These are phyloP conservation scores for Neocrepidodera transversa DNA, from an alignment of 2,888 invertebrate genomes.

Conservation along the genomic window DNA sequence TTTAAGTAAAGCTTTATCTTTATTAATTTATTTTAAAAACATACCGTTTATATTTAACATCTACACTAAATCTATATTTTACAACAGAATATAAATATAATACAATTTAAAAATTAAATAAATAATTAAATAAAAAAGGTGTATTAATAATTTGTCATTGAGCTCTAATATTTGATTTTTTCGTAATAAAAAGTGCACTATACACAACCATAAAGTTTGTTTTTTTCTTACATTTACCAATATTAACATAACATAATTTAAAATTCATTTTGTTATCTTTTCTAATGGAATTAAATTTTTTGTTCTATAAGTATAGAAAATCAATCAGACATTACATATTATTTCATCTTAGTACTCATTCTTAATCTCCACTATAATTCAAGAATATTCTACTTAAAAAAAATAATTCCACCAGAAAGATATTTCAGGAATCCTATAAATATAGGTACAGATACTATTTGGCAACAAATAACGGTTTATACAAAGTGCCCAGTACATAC, in stretches of 20 bases:
- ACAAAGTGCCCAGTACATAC: too few relatives aligned
- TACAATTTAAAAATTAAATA: conserved; percentile 37
- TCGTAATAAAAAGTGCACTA: conserved; percentile 44
- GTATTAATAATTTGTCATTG: conserved; percentile 39
- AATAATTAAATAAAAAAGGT: conserved; percentile 30
- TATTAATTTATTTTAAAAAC: conserved; percentile 43
- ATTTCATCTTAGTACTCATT: too few relatives aligned
- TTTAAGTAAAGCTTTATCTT: conserved; percentile 56
- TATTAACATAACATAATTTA: conserved; percentile 15
- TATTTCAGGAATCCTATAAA: conserved; percentile 13
- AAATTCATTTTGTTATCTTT: not conserved
- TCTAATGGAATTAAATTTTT: conserved; percentile 8
- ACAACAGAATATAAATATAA: conserved; percentile 27
- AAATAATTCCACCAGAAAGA: conserved; percentile 9
- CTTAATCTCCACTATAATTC: too few relatives aligned
- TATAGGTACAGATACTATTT: conserved; percentile 27
- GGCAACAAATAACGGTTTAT: conserved; percentile 31
- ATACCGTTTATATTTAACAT: conserved; percentile 40
- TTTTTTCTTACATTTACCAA: conserved; percentile 29
- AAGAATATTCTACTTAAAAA: too few relatives aligned
- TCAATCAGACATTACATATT: too few relatives aligned
- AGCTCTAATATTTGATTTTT: conserved; percentile 33
- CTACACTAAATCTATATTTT: conserved; percentile 28
- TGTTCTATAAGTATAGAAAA: too few relatives aligned
- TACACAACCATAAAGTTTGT: conserved; percentile 45